A percentile compares a stretch with the other conserved stretches of the same genome.
Conservation (phyloP, 1,140 invertebrate genomes). For the Ceratina japonica region DNA sequence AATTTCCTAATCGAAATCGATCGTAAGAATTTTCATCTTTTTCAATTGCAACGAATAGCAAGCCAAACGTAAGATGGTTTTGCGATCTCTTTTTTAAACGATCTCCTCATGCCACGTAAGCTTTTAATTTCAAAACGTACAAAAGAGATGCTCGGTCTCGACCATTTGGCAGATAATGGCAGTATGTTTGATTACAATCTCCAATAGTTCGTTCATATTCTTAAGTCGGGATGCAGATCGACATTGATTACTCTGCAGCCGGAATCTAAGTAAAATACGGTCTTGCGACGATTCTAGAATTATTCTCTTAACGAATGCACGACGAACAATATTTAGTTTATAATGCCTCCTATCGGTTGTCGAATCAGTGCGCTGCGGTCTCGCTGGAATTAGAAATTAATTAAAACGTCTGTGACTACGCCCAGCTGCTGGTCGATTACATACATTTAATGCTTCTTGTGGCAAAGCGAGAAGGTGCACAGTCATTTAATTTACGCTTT, state of each 20-base stretch:
- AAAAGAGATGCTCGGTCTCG: conserved; percentile 32
- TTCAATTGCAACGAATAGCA: not conserved
- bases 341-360: conserved; percentile 76
- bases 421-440: conserved; percentile 23
- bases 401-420: conserved; percentile 67
- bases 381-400: conserved; percentile 78
- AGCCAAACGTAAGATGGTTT: not conserved
- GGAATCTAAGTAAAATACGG: conserved; percentile 67
- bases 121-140: conserved; percentile 20
- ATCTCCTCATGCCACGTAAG: not conserved
- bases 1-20: too few relatives aligned
- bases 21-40: not conserved
- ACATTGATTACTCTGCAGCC: conserved; percentile 32
- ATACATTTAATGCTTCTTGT: conserved; percentile 18
- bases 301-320: conserved; percentile 74
- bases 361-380: conserved; percentile 79
- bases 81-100: not conserved
- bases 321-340: conserved; percentile 75
- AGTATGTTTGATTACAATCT: conserved; percentile 61
- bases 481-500: conserved; percentile 23
- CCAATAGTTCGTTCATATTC: conserved; percentile 41
- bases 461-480: conserved; percentile 33
- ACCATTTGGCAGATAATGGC: conserved; percentile 70
- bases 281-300: conserved; percentile 72
- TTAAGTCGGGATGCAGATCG: conserved; percentile 14